A percentile compares a stretch with the other conserved stretches of the same genome.
phyloP scores from a whole-genome alignment of 2,113 vertebrate species.

The Oceanites oceanicus region DNA sequence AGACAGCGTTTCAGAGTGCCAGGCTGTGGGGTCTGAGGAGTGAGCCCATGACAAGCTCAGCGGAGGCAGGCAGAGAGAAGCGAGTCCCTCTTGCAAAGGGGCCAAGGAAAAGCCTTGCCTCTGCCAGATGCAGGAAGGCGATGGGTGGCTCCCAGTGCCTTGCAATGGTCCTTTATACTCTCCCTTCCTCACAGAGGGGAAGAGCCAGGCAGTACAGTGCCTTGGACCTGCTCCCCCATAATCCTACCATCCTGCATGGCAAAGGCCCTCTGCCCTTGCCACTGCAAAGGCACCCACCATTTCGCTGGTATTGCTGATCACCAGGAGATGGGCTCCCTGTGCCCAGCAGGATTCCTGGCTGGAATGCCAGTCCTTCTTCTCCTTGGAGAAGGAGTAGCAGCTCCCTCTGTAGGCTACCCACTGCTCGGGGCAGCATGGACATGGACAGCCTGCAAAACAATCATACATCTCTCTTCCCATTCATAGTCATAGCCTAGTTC shows the following conservation, averaged over 20 bases:
- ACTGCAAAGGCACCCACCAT: background rate
- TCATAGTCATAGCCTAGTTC: background rate
- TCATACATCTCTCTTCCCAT: background rate
- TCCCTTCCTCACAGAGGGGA: background rate
- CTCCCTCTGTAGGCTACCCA: conserved; percentile 5
- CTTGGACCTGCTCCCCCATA: background rate
- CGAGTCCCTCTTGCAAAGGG: background rate
- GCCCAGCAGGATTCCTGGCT: conserved; percentile 13
- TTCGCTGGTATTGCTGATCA: background rate
- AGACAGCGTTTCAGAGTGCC: background rate
- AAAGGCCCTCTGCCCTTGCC: background rate
- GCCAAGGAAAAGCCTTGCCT: background rate
- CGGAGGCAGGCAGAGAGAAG: background rate
- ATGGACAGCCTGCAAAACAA: background rate
- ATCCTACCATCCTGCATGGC: background rate
- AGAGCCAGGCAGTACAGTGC: background rate
- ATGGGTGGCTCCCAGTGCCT: background rate
- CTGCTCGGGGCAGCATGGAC: conserved; percentile 12
- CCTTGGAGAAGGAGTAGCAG: conserved; percentile 45
- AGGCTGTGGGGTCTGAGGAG: background rate
- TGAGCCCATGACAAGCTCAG: background rate
- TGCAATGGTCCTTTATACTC: background rate
- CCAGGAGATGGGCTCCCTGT: conserved; percentile 2
- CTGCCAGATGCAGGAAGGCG: background rate
- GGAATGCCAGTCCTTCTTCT: conserved; percentile 23